Evolutionary conservation across 2,113 vertebrate species (phyloP), one percentile per base, ranked within the genome.

Genomic region (Ceratotherium simum): DNA sequence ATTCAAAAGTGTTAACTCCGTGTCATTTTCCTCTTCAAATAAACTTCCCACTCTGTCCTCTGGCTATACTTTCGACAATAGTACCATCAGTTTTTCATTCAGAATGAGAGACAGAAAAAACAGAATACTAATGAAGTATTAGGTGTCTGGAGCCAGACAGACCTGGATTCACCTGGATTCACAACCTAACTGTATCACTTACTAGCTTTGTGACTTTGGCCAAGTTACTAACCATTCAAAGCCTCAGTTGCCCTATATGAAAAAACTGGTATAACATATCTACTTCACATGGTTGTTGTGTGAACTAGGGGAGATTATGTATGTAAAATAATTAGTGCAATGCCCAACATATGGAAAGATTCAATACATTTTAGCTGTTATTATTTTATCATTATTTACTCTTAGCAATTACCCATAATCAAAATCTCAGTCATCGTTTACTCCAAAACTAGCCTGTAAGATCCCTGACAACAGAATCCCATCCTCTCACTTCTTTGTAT

Each of bases 21-120:
- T 81, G 54, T 93, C 46, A 87, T 70, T 97, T 82, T 97, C 82
- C 62, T 92, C 81, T 97, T 73, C 72, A 80, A 91, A 90, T 89
- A 90, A 93, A 76, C 46, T 58, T 69, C 42, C 78, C 60, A 6
- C 3, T 92, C 83, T 85, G 80, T 92, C 78, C 82, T 93, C 42
- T 70, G 85, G 67, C 62, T 93, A 23, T 86, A 93, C 62, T 93
- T 90, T 88, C 75, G 78, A 89, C 25, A 79, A 27, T 3, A 79
- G 42, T 18, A 79, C 42, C 27, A 89, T 42, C 6, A 20, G 82
- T 72, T 95, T 96, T 91, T 95, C 91, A 97, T 85, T 95, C 48
- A 90, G 78, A 96, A 92, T 86, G 29, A 85, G 89, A 83, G n/a
- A 94, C 11, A 91, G 25, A 6, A 85, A 69, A 65, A 73, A 60